Conservation (phyloP, 2,113 vertebrate species). For the Mellivora capensis region DNA sequence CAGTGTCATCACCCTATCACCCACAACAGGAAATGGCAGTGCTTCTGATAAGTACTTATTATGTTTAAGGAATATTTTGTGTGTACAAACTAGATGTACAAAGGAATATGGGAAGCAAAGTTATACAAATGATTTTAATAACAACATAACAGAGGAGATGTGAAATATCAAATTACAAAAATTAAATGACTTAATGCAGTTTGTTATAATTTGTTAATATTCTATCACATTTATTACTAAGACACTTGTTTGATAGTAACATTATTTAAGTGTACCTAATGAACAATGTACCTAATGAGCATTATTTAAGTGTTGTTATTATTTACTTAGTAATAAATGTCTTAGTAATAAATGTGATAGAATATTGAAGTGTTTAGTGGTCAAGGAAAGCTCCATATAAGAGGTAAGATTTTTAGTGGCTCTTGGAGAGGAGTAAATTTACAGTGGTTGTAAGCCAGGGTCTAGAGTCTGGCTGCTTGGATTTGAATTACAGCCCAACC, state of each 20-base stretch:
- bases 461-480: background rate
- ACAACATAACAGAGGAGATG: background rate
- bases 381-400: background rate
- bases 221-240: no score
- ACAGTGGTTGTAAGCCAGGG: background rate
- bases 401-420: background rate
- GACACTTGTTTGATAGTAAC: no score
- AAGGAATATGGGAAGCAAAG: background rate
- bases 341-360: background rate
- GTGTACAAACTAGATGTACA: background rate
- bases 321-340: background rate
- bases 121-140: background rate
- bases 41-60: background rate
- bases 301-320: no score
- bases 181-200: background rate
- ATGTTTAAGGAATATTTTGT: background rate
- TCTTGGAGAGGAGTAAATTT: background rate
- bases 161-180: background rate
- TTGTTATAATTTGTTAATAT: background rate
- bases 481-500: background rate
- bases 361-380: background rate
- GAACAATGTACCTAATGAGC: background rate
- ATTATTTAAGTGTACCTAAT: no score
- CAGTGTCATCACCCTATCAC: background rate
- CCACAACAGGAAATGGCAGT: background rate